These are phyloP conservation scores for Rotaria macrura DNA, from an alignment of 2,888 invertebrate genomes.

Conservation along the genomic window DNA sequence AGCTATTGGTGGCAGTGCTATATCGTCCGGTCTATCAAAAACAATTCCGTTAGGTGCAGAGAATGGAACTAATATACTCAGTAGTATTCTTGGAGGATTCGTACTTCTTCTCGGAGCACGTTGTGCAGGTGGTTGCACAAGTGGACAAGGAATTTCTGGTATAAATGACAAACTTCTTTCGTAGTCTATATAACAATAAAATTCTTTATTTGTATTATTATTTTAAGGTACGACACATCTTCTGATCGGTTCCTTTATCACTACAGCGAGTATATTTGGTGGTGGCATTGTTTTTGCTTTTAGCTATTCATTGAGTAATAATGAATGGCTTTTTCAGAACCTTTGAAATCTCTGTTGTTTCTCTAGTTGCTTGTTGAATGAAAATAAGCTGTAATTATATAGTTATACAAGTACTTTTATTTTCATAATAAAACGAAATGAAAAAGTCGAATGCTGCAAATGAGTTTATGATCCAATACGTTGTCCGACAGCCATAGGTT, in stretches of 20 bases:
- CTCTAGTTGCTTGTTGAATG: no score
- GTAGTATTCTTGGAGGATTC: constrained; percentile 35
- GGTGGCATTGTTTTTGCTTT: not conserved
- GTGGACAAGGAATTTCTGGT: constrained; percentile 21
- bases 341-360: not conserved
- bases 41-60: constrained; percentile 5
- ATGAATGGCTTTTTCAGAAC: not conserved
- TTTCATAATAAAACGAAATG: no score
- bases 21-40: not conserved
- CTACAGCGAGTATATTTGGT: not conserved
- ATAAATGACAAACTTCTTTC: not conserved
- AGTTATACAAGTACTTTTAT: no score
- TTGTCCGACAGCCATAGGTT: no score
- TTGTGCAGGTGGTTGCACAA: constrained; percentile 36
- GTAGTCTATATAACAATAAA: not conserved
- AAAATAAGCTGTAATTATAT: no score
- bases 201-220: not conserved
- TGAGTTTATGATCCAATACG: no score
- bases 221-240: not conserved
- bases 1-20: not conserved
- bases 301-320: not conserved
- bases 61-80: constrained; percentile 32
- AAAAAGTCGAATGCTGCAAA: no score
- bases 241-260: not conserved
- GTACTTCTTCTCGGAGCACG: constrained; percentile 35